phyloP scores from a whole-genome alignment of 2,797 vertebrate species.

The Pipistrellus pipistrellus region DNA sequence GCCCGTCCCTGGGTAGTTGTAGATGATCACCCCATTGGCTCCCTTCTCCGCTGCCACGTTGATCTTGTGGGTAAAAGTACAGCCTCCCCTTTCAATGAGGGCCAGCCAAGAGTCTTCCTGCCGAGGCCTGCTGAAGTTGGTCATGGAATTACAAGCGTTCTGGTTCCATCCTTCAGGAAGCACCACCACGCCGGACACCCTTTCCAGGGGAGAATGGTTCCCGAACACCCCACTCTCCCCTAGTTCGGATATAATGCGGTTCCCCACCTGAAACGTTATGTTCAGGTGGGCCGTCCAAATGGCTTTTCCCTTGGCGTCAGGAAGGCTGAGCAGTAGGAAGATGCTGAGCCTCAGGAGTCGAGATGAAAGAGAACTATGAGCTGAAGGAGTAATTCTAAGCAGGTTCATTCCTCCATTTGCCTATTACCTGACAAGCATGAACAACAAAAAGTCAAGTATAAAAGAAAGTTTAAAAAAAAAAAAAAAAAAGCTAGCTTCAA shows the following conservation, averaged over 20 bases:
- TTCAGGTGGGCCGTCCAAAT: conserved; percentile 76
- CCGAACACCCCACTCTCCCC: conserved; percentile 74
- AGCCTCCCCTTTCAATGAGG: conserved; percentile 77
- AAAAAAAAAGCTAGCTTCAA: conserved; percentile 5
- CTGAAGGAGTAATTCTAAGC: not conserved
- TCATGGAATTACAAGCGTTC: conserved; percentile 60
- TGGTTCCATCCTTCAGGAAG: conserved; percentile 66
- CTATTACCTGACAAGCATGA: conserved; percentile 17
- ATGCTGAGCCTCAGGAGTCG: conserved; percentile 47
- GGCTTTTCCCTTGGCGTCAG: conserved; percentile 33
- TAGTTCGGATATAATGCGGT: conserved; percentile 74
- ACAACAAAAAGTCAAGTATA: conserved; percentile 64
- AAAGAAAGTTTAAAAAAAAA: conserved; percentile 50
- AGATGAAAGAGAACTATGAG: conserved; percentile 45
- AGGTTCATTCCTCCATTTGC: conserved; percentile 64
- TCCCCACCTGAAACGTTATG: conserved; percentile 72
- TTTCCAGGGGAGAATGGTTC: conserved; percentile 78
- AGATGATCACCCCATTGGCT: conserved; percentile 77
- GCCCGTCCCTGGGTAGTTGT: conserved; percentile 56
- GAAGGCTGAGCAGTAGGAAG: conserved; percentile 70
- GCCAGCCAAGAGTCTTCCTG: conserved; percentile 69
- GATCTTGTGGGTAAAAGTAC: conserved; percentile 74
- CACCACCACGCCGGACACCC: conserved; percentile 61
- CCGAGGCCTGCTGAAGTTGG: conserved; percentile 70
- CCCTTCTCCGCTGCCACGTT: conserved; percentile 69